phyloP scores from a whole-genome alignment of 2,113 vertebrate genomes.

The Microtus montanus region DNA sequence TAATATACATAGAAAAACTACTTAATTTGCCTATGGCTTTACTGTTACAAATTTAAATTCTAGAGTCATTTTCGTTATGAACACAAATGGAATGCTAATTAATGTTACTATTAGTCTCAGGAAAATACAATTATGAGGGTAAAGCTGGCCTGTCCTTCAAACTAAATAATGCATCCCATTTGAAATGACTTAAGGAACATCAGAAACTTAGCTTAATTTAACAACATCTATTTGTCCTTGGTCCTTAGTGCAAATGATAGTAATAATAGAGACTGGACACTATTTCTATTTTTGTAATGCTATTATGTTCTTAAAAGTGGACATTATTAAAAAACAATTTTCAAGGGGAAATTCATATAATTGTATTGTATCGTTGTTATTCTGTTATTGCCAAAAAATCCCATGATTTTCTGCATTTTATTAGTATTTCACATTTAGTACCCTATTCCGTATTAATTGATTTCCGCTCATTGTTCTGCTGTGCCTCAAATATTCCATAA shows the following conservation, averaged over 20 bases:
- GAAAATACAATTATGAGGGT: conserved; percentile 65
- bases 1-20: conserved; percentile 50
- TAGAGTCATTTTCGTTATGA: conserved; percentile 40
- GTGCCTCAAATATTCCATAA: conserved; percentile 21
- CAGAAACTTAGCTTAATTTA: conserved; percentile 13
- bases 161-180: conserved; percentile 28
- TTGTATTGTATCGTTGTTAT: background rate
- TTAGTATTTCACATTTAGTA: conserved; percentile 38
- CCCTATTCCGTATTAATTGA: conserved; percentile 28
- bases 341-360: conserved; percentile 31
- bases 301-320: background rate
- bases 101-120: conserved; percentile 64
- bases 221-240: background rate
- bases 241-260: background rate
- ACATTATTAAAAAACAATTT: conserved; percentile 37
- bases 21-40: conserved; percentile 41
- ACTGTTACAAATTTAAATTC: conserved; percentile 65
- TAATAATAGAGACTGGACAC: background rate
- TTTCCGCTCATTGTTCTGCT: conserved; percentile 29
- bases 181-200: conserved; percentile 50
- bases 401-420: conserved; percentile 34
- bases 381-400: background rate
- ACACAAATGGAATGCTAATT: conserved; percentile 65
- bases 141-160: conserved; percentile 57
- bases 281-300: conserved; percentile 16